These are phyloP conservation scores for Falcunculus frontatus DNA, from an alignment of 2,113 vertebrate genomes.

Conservation along the genomic window DNA sequence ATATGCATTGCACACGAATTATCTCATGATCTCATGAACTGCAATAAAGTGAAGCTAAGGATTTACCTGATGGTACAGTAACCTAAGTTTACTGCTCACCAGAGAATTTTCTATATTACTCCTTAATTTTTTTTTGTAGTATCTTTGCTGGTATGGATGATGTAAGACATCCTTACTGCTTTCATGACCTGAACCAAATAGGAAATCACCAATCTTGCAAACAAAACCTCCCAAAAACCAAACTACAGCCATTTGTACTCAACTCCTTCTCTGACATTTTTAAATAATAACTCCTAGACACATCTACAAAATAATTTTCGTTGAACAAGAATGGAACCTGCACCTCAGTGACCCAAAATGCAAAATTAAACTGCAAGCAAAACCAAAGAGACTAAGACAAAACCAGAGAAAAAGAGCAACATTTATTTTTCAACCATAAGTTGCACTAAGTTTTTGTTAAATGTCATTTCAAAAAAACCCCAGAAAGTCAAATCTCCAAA, in stretches of 20 bases:
- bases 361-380: background rate
- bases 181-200: background rate
- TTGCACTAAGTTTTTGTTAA: background rate
- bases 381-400: background rate
- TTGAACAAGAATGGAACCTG: background rate
- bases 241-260: background rate
- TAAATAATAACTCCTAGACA: background rate
- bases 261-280: background rate
- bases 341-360: background rate
- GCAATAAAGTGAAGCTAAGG: background rate
- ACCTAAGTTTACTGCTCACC: background rate
- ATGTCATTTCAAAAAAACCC: rapidly evolving
- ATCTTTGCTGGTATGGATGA: background rate
- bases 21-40: rapidly evolving
- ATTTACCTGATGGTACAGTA: background rate
- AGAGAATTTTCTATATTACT: background rate
- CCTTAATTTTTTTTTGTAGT: background rate
- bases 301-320: background rate
- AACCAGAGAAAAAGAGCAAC: background rate
- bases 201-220: background rate
- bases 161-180: background rate
- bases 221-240: background rate
- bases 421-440: background rate
- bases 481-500: background rate
- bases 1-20: background rate